Evolutionary conservation across 1,140 invertebrate species (phyloP).

Genomic region (Pomacea maculata): DNA sequence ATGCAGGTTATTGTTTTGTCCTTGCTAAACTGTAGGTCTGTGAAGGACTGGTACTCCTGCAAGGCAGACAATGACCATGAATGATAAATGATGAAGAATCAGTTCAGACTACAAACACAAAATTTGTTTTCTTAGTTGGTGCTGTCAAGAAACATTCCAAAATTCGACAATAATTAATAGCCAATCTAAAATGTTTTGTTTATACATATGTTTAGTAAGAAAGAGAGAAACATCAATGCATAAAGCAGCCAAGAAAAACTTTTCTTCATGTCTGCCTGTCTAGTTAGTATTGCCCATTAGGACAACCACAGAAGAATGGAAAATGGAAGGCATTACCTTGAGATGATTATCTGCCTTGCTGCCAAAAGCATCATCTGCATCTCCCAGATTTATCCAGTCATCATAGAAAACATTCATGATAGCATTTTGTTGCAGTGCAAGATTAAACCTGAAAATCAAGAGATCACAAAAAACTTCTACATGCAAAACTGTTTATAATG

Average conservation of each 20-base stretch:
- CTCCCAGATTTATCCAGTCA: constrained; percentile 63
- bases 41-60: constrained; percentile 68
- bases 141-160: too few species aligned
- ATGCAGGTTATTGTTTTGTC: constrained; percentile 66
- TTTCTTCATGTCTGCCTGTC: too few species aligned
- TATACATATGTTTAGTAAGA: too few species aligned
- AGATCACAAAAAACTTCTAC: constrained; percentile 2
- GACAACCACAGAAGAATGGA: too few species aligned
- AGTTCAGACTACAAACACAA: neutral
- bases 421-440: constrained; percentile 65
- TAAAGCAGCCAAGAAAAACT: too few species aligned
- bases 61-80: constrained; percentile 28
- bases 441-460: constrained; percentile 54
- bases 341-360: constrained; percentile 65
- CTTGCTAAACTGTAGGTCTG: constrained; percentile 66
- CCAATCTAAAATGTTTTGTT: too few species aligned
- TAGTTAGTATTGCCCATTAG: too few species aligned
- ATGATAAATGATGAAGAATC: neutral
- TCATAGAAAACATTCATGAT: constrained; percentile 65
- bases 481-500: neutral
- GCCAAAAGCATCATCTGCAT: constrained; percentile 59
- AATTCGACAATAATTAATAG: too few species aligned
- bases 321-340: constrained; percentile 46
- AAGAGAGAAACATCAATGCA: too few species aligned
- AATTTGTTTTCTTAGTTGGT: too few species aligned